Evolutionary conservation across 2,797 vertebrate species (phyloP), one percentile per base, ranked within the genome.

Genomic region (Sebastes cheni): DNA sequence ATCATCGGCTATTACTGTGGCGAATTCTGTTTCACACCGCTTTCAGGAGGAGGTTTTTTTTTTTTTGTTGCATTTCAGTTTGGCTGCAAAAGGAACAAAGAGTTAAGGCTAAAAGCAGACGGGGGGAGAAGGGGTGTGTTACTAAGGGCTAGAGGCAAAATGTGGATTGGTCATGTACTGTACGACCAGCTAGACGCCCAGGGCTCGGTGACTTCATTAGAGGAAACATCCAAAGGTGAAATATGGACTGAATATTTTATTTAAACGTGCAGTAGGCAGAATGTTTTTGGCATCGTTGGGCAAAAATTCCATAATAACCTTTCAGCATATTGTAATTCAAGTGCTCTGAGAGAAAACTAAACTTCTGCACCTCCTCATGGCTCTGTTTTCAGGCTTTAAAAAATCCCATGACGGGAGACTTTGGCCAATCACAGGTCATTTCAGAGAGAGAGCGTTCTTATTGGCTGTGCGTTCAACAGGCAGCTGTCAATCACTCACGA

Each of bases 1-100:
- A 94, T 94, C 88, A 93, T 89, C 85, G 67, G 84, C 88, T 88
- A 90, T 91, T 89, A 89, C 88, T 67, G 86, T 86, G 79, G 77
- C 72, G 79, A 91, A 91, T 86, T 82, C 42, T 60, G 67, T 78
- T 86, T 82, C 30, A 55, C 67, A 64, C 39, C 36, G 1, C 81
- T 86, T 84, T 82, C 81, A 71, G 66, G 42, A 61, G 52, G 23
- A 62, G 23, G 16, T 22, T 39, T 6, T 42, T 27, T 67, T 67
- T 55, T 76, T 55, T 77, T 46, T 46, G 39, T 62, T 68, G 36
- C 59, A 20, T 79, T 32, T 89, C 30, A 65, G 62, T 81, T 72
- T 71, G 79, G 61, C 71, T 77, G 59, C 69, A 75, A 86, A 73
- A 68, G 50, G 82, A 72, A 75, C 29, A 75, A 86, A 84, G 52